These are phyloP conservation scores for Scaptodrosophila lebanonensis DNA, from an alignment of 1,140 invertebrate species.

Conservation along the genomic window DNA sequence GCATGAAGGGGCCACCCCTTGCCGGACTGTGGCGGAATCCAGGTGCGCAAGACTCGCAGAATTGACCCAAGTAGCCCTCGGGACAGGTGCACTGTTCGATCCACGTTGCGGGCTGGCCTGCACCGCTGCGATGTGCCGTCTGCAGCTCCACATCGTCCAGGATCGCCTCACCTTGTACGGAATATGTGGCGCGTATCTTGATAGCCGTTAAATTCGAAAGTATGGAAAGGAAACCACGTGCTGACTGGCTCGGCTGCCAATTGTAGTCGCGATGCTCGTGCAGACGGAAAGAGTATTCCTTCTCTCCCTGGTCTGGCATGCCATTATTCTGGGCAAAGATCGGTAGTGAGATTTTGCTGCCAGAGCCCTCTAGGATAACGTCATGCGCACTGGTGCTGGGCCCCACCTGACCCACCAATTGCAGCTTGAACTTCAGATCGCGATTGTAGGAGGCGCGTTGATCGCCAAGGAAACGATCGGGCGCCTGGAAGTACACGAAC, in stretches of 20 bases:
- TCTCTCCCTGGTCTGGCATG: conserved; percentile 85
- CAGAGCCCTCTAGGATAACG: conserved; percentile 92
- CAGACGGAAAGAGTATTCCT: conserved; percentile 89
- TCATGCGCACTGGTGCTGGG: conserved; percentile 87
- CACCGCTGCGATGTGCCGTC: conserved; percentile 88
- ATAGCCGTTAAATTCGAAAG: conserved; percentile 95
- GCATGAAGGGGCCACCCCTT: conserved; percentile 92
- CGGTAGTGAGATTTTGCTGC: conserved; percentile 87
- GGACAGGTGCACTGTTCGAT: conserved; percentile 97
- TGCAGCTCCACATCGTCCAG: conserved; percentile 92
- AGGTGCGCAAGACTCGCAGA: conserved; percentile 97
- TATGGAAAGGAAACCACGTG: conserved; percentile 93
- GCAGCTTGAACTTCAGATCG: conserved; percentile 91
- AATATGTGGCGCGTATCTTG: conserved; percentile 95
- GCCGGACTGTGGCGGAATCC: conserved; percentile 94
- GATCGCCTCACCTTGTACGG: conserved; percentile 88
- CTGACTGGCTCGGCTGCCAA: conserved; percentile 92
- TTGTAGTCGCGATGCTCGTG: conserved; percentile 94
- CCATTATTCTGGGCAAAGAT: conserved; percentile 95
- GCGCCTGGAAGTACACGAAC: conserved; percentile 91
- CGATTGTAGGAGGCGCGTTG: conserved; percentile 97
- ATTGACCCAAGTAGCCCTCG: conserved; percentile 94
- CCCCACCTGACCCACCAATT: conserved; percentile 85
- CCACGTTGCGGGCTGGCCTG: conserved; percentile 90
- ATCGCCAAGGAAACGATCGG: conserved; percentile 93